Conservation (phyloP, 1,140 invertebrate species). For the Heliconius eleuchia region DNA sequence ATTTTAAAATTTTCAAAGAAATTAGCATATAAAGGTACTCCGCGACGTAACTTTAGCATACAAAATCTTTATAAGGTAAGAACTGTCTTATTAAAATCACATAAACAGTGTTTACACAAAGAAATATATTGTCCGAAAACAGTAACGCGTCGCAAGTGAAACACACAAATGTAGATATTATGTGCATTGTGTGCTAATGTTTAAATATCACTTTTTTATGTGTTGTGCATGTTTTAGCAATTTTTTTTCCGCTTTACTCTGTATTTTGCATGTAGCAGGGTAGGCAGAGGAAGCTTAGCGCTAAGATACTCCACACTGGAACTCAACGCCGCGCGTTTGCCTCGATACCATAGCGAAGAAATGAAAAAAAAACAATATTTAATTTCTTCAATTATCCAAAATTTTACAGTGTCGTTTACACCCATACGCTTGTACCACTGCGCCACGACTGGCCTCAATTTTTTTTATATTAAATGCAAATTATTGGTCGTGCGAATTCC, state of each 20-base stretch:
- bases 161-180: conserved; percentile 11
- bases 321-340: too few species aligned
- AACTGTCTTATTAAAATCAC: conserved; percentile 34
- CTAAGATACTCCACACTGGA: too few species aligned
- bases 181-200: too few species aligned
- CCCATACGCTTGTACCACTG: too few species aligned
- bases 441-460: neutral
- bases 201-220: too few species aligned
- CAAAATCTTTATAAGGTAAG: conserved; percentile 28
- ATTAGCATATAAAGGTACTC: conserved; percentile 34
- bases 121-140: conserved; percentile 20
- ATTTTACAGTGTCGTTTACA: too few species aligned
- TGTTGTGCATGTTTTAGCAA: conserved; percentile 10
- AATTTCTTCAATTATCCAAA: too few species aligned
- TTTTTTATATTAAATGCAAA: conserved; percentile 30
- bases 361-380: too few species aligned
- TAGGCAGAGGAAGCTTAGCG: too few species aligned
- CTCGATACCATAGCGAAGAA: too few species aligned
- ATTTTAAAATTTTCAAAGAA: conserved; percentile 18
- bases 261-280: too few species aligned
- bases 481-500: neutral
- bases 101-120: conserved; percentile 28
- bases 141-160: conserved; percentile 27
- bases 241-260: too few species aligned
- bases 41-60: conserved; percentile 28